Conservation (phyloP, 1,140 invertebrate species). For the Bombus impatiens region DNA sequence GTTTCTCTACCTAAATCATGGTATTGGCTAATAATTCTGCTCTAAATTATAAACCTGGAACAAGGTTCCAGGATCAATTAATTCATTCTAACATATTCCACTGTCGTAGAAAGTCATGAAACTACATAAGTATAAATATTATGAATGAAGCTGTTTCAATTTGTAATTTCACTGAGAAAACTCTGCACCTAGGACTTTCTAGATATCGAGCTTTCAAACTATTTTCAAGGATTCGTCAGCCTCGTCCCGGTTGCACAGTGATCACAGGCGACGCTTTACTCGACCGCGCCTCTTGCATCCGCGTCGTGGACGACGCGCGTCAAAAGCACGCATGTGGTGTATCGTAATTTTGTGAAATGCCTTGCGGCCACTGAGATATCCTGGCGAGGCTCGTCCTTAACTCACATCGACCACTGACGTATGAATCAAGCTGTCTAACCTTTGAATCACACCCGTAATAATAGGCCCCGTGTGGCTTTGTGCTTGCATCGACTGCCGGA, state of each 20-base stretch:
- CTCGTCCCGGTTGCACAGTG: slow-evolving; percentile 12
- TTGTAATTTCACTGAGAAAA: too few relatives aligned
- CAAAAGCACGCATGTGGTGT: slow-evolving; percentile 15
- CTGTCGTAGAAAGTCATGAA: too few relatives aligned
- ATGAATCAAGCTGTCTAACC: slow-evolving; percentile 35
- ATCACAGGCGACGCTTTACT: slow-evolving; percentile 17
- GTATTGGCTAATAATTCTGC: too few relatives aligned
- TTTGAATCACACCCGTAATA: slow-evolving; percentile 23
- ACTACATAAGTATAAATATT: too few relatives aligned
- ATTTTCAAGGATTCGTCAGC: slow-evolving; percentile 9
- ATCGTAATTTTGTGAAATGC: slow-evolving; percentile 41
- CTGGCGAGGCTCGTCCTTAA: slow-evolving; percentile 52
- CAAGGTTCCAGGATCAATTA: too few relatives aligned
- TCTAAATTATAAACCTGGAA: too few relatives aligned
- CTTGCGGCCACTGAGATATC: slow-evolving; percentile 28
- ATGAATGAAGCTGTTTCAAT: too few relatives aligned
- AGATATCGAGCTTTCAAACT: background rate
- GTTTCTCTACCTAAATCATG: too few relatives aligned
- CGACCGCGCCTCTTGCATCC: background rate
- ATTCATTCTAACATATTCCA: too few relatives aligned
- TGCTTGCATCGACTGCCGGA: background rate
- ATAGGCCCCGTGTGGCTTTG: slow-evolving; percentile 16
- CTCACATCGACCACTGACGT: slow-evolving; percentile 49
- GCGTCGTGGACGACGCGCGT: background rate
- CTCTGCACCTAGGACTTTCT: background rate